Evolutionary conservation across 2,113 vertebrate genomes (phyloP).

Genomic region (Cryptomyrus ogoouensis): DNA sequence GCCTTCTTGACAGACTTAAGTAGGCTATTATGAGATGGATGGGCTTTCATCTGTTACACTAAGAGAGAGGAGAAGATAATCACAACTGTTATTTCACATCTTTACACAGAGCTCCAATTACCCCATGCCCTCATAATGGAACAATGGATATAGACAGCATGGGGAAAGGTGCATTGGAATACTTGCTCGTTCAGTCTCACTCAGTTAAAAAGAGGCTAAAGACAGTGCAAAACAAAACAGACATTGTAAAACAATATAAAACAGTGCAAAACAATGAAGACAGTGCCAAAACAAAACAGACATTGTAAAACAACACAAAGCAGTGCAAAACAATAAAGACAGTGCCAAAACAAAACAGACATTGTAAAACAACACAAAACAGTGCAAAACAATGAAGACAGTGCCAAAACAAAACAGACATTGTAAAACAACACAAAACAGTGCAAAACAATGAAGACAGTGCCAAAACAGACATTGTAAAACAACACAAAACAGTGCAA

Average conservation of each 20-base stretch:
- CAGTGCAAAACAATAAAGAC: background rate
- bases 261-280: too few species aligned
- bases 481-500: background rate
- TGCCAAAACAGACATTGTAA: background rate
- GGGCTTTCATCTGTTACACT: conserved; percentile 61
- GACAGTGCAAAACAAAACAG: background rate
- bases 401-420: too few species aligned
- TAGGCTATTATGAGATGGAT: conserved; percentile 57
- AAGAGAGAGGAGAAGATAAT: conserved; percentile 58
- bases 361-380: too few species aligned
- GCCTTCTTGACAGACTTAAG: conserved; percentile 55
- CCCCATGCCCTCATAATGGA: conserved; percentile 39
- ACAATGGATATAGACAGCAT: conserved; percentile 33
- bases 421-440: too few species aligned
- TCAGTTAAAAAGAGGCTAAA: background rate
- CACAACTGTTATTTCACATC: conserved; percentile 56
- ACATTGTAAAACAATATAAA: too few species aligned
- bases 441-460: too few species aligned
- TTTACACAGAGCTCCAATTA: conserved; percentile 52
- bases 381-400: background rate
- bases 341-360: background rate
- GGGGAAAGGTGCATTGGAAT: background rate
- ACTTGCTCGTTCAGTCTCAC: background rate
- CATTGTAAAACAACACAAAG: too few species aligned
- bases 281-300: too few species aligned